A percentile compares a stretch with the other conserved stretches of the same genome.
These are phyloP conservation scores for Caligus rogercresseyi DNA, from an alignment of 1,140 invertebrate species.

Conservation along the genomic window DNA sequence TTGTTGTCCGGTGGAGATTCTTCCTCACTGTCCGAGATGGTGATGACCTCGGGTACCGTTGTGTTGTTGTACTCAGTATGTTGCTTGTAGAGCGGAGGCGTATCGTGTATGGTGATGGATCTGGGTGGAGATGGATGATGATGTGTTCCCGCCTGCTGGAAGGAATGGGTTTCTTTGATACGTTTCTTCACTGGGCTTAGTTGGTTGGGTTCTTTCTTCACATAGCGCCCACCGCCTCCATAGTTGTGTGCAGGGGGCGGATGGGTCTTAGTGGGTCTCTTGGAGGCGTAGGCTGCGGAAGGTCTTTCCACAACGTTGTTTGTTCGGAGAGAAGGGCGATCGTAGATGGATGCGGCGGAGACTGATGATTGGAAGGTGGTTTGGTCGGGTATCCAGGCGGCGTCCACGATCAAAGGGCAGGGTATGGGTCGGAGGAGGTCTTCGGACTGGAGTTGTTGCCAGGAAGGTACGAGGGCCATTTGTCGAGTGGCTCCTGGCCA, in stretches of 20 bases:
- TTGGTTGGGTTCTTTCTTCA: constrained; percentile 72
- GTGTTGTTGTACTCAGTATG: constrained; percentile 26
- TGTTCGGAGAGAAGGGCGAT: constrained; percentile 6
- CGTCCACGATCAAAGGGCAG: constrained; percentile 41
- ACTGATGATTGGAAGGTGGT: neutral
- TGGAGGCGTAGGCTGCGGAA: constrained; percentile 22
- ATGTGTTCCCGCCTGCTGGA: neutral
- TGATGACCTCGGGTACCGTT: constrained; percentile 72
- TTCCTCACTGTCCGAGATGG: constrained; percentile 90
- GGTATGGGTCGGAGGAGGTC: constrained; percentile 33
- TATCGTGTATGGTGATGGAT: constrained; percentile 71
- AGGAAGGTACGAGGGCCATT: constrained; percentile 60
- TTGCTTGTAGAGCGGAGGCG: constrained; percentile 45
- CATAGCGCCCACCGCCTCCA: constrained; percentile 1
- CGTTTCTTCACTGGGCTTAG: constrained; percentile 90
- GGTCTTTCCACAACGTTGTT: constrained; percentile 12
- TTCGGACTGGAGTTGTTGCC: constrained; percentile 62
- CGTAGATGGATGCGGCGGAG: constrained; percentile 22
- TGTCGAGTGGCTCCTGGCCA: constrained; percentile 30
- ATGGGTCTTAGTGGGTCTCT: constrained; percentile 22
- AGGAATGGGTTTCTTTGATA: constrained; percentile 62
- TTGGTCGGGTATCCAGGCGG: constrained; percentile 35
- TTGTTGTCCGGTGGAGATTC: constrained; percentile 36
- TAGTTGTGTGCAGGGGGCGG: constrained; percentile 19
- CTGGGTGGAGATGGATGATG: neutral